These are phyloP conservation scores for Nasonia longicornis DNA, from an alignment of 1,140 invertebrate species.

Conservation along the genomic window DNA sequence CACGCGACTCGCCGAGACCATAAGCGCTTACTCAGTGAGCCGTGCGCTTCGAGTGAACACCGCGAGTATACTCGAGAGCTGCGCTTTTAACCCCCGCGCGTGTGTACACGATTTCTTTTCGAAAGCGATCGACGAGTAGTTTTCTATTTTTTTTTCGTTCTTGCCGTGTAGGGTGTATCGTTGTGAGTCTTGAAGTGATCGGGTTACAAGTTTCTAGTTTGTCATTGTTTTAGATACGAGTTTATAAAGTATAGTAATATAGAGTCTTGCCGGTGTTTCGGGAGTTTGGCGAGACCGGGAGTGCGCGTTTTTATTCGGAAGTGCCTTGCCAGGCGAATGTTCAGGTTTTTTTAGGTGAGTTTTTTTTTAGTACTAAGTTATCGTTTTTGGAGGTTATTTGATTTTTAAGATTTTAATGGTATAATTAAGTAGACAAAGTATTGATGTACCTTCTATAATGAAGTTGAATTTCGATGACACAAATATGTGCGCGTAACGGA, in stretches of 20 bases:
- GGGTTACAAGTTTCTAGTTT: no score
- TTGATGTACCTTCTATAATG: no score
- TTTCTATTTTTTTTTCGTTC: not conserved
- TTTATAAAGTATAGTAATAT: not conserved
- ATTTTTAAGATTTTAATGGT: no score
- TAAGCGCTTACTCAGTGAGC: constrained; percentile 62
- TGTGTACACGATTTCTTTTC: not conserved
- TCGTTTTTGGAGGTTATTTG: no score
- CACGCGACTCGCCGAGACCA: constrained; percentile 47
- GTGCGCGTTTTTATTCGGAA: constrained; percentile 26
- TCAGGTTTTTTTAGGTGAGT: constrained; percentile 34
- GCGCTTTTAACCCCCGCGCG: constrained; percentile 9
- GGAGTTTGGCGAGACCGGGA: not conserved
- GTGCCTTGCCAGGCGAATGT: constrained; percentile 9
- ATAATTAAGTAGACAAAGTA: no score
- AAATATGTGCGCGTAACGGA: not conserved
- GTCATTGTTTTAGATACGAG: not conserved
- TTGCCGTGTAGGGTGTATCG: not conserved
- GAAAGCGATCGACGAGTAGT: not conserved
- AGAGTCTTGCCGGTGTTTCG: not conserved
- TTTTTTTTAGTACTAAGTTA: not conserved
- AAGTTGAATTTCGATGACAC: not conserved
- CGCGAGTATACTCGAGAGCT: not conserved
- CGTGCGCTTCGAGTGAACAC: constrained; percentile 56
- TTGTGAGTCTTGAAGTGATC: no score